Evolutionary conservation across 2,888 invertebrate species (phyloP).

Genomic region (Caenorhabditis afra): DNA sequence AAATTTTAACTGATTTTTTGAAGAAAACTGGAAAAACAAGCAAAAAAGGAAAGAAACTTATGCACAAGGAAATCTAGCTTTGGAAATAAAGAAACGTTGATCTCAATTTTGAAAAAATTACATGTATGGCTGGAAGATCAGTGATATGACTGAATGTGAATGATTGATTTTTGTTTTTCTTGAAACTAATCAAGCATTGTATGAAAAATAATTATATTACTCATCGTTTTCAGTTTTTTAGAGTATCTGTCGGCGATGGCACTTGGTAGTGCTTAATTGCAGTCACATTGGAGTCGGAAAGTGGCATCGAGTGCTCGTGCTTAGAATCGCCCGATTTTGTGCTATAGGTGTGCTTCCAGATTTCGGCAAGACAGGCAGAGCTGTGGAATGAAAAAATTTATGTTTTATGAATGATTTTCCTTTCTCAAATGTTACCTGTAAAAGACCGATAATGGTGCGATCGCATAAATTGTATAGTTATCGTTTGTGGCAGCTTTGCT

Average conservation of each 20-base stretch:
- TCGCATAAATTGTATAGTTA: constrained; percentile 74
- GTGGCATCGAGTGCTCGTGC: constrained; percentile 28
- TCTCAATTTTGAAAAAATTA: constrained; percentile 22
- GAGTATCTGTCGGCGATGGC: constrained; percentile 9
- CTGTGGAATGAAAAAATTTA: constrained; percentile 68
- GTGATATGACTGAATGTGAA: constrained; percentile 26
- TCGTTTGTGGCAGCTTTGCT: constrained; percentile 64
- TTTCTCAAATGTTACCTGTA: constrained; percentile 68
- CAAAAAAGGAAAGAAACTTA: too few species aligned
- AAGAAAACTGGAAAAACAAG: too few species aligned
- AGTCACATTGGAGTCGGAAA: constrained; percentile 53
- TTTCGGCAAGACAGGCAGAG: too few species aligned
- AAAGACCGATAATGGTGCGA: constrained; percentile 78
- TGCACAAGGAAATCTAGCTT: too few species aligned
- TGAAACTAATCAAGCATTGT: constrained; percentile 28
- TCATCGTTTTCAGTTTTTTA: constrained; percentile 25
- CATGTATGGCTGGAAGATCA: constrained; percentile 29
- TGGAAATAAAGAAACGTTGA: constrained; percentile 6
- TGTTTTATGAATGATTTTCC: too few species aligned
- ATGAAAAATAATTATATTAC: constrained; percentile 44
- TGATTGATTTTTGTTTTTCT: background rate
- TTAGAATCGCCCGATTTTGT: constrained; percentile 57
- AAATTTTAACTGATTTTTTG: too few species aligned
- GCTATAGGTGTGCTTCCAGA: constrained; percentile 72
- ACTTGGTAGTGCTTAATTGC: constrained; percentile 37